Conservation (phyloP, 2,797 vertebrate genomes). For the Enteromius mattozi region DNA sequence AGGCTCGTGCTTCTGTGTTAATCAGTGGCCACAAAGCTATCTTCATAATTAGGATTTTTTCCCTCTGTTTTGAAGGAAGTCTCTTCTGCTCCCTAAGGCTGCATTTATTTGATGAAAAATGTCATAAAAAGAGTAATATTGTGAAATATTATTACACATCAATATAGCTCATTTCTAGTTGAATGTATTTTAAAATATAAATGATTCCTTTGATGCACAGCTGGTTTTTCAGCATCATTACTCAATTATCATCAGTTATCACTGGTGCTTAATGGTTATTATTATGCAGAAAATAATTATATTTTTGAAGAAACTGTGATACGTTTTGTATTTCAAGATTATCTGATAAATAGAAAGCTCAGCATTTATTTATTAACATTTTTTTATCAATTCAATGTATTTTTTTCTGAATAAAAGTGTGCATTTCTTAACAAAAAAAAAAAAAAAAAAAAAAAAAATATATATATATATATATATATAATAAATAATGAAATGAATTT, state of each 20-base stretch:
- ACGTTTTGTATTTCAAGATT: background rate
- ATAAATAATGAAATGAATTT: too few relatives aligned
- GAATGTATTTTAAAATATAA: background rate
- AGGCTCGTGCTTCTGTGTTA: background rate
- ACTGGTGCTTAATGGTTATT: background rate
- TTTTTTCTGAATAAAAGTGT: too few relatives aligned
- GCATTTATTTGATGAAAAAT: background rate
- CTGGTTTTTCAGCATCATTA: background rate
- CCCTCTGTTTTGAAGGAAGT: background rate
- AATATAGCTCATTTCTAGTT: background rate
- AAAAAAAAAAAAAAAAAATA: too few relatives aligned
- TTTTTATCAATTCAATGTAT: too few relatives aligned
- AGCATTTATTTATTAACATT: background rate
- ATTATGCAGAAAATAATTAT: background rate
- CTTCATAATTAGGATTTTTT: background rate
- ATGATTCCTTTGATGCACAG: background rate
- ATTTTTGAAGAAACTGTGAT: background rate
- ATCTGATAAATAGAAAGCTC: background rate
- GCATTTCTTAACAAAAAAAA: too few relatives aligned
- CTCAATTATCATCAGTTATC: background rate
- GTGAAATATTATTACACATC: background rate
- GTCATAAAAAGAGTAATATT: background rate
- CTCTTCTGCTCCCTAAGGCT: background rate
- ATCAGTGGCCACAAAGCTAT: slow-evolving; percentile 5
- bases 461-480: too few relatives aligned